Base-by-base conservation (phyloP, 2,888 invertebrate genomes). In the Hirtodrosophila cameraria region DNA sequence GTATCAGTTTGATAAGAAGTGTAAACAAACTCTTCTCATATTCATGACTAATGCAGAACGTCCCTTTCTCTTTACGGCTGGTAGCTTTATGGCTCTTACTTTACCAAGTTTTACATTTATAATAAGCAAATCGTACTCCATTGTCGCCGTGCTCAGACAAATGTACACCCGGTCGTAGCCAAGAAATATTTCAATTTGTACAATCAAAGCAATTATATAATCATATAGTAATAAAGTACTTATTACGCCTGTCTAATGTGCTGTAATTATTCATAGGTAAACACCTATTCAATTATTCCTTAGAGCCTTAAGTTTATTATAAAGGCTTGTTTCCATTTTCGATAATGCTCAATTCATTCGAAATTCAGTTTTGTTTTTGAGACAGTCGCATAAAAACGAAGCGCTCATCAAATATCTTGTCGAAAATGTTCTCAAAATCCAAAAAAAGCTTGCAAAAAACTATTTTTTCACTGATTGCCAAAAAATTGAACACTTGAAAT, bases 41-140 rank as follows among this genome's bases (percentile, higher is more conserved):
- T 71, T 77, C 45, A 78, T 77, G 58, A 64, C 48, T 4, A 78
- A 75, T 16, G 75, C 75, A 1, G 62, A 76, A 4, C 67, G 75
- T 8, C 78, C 78, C 0, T 68, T 76, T 38, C 28, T 75, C 0
- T 89, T 88, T 20, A 88, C 86, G 2, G 86, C 85, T 9, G 87
- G 86, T 1, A 84, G 84, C 2, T 86, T 85, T 18, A 78, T 88
- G 60, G 57, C 54, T 0, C 55, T 89, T 0, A 81, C 78, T 0
- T 33, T 89, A 43, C 67, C 77, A n/a, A 88, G 80, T 20, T 88
- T 88, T 55, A 67, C 75, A 2, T 73, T 67, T n/a, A 80, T 88
- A 12, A 72, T 88, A 3, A 73, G 84, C 63, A 86, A 86, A 41
- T 81, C 87, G 1, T 88, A 85, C 57, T 84, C 83, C 1, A 81